Conservation (phyloP, 2,113 vertebrate species). For the Aleadryas rufinucha region DNA sequence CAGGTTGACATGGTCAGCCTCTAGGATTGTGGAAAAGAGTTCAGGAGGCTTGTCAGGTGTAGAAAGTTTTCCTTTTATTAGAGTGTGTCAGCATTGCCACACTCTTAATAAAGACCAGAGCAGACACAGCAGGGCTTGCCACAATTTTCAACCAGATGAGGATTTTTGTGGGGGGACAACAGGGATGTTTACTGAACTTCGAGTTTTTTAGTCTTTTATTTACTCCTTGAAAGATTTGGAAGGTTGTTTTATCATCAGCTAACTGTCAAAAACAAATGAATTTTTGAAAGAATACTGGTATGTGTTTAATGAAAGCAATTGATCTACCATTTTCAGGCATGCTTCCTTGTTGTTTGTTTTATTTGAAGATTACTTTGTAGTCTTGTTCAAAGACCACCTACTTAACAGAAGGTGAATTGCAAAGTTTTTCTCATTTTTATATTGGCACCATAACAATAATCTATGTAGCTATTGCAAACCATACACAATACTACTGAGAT, state of each 20-base stretch:
- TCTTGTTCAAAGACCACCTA: constrained; percentile 35
- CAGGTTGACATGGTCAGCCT: background rate
- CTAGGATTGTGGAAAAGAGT: background rate
- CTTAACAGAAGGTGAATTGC: background rate
- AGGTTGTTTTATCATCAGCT: background rate
- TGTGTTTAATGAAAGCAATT: constrained; percentile 26
- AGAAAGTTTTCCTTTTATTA: background rate
- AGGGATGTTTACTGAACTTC: background rate
- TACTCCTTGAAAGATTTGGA: background rate
- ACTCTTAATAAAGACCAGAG: too few relatives aligned
- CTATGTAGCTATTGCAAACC: background rate
- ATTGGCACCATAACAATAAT: background rate
- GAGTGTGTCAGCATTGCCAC: background rate
- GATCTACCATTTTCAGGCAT: background rate
- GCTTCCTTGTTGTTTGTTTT: background rate
- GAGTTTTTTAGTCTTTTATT: background rate
- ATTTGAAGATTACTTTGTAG: constrained; percentile 51
- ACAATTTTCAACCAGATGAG: background rate
- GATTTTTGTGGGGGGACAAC: background rate
- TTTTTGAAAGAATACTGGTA: background rate
- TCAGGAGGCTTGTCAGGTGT: background rate
- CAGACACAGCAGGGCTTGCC: background rate
- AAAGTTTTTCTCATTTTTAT: background rate
- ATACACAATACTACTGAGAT: background rate
- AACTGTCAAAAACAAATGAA: background rate